Conservation (phyloP, 2,888 invertebrate genomes). For the Crossocerus cetratus region DNA sequence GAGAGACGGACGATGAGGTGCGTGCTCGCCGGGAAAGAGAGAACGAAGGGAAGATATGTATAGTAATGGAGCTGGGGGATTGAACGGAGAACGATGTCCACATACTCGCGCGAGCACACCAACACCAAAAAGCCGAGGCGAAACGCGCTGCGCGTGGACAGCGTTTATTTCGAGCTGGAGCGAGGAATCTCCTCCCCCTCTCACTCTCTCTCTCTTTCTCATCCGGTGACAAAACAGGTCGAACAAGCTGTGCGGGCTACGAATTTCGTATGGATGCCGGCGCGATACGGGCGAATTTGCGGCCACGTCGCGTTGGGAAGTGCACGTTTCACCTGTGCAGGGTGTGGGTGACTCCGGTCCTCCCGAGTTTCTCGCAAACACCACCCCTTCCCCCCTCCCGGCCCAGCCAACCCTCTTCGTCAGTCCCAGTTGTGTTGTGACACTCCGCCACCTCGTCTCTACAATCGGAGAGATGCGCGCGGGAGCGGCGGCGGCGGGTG, state of each 20-base stretch:
- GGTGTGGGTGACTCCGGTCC: background rate
- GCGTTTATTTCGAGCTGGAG: slow-evolving; percentile 56
- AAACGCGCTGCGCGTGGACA: slow-evolving; percentile 8
- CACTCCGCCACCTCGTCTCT: slow-evolving; percentile 1
- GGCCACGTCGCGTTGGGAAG: slow-evolving; percentile 46
- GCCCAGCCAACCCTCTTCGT: slow-evolving; percentile 1
- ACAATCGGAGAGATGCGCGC: background rate
- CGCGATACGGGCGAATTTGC: slow-evolving; percentile 53
- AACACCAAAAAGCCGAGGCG: too few relatives aligned
- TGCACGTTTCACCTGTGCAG: slow-evolving; percentile 46
- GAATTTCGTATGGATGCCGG: slow-evolving; percentile 60
- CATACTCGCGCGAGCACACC: too few relatives aligned
- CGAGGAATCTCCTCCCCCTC: slow-evolving; percentile 53
- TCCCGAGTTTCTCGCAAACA: background rate
- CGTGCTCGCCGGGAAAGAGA: too few relatives aligned
- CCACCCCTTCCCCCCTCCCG: too few relatives aligned
- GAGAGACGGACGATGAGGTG: slow-evolving; percentile 9
- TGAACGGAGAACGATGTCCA: too few relatives aligned
- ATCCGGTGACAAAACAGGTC: slow-evolving; percentile 59
- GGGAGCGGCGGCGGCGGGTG: too few relatives aligned
- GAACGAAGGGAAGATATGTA: too few relatives aligned
- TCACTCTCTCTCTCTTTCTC: too few relatives aligned
- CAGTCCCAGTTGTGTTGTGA: background rate
- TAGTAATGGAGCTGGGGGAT: too few relatives aligned
- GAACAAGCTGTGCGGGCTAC: slow-evolving; percentile 54